phyloP scores from a whole-genome alignment of 64 coral and sea anemone genomes.

The Anthopleura sola region DNA sequence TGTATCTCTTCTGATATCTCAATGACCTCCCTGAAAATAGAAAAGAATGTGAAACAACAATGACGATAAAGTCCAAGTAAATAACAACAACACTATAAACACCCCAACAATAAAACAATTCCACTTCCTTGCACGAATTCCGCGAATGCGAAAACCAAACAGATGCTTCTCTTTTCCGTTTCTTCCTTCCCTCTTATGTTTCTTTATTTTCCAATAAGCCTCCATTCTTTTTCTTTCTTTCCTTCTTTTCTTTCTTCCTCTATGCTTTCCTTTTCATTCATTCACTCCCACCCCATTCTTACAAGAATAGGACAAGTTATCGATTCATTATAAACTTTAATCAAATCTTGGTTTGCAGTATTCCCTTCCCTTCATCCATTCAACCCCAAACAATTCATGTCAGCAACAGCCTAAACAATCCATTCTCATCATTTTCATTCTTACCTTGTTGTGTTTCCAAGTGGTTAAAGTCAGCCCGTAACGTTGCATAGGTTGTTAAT shows the following conservation, averaged over 20 bases:
- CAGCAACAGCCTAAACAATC: neutral
- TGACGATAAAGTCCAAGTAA: no score
- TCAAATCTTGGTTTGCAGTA: no score
- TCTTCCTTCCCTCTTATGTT: neutral
- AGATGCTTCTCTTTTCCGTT: neutral
- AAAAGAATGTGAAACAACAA: no score
- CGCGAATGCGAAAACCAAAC: no score
- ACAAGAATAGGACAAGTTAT: no score
- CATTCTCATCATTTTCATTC: neutral
- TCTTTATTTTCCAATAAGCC: no score
- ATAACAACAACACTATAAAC: no score
- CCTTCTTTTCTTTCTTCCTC: neutral
- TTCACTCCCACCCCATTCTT: neutral
- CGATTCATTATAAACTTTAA: no score
- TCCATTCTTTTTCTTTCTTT: neutral
- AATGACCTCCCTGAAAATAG: slow-evolving; percentile 32
- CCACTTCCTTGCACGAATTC: no score
- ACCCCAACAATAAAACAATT: no score
- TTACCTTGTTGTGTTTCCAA: slow-evolving; percentile 63
- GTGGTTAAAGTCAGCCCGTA: slow-evolving; percentile 90
- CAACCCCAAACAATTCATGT: no score
- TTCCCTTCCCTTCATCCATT: no score
- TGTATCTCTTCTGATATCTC: slow-evolving; percentile 74
- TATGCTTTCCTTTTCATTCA: neutral
- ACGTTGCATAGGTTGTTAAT: slow-evolving; percentile 86